Conservation (phyloP, 2,888 invertebrate genomes). For the Sacculina carcini region DNA sequence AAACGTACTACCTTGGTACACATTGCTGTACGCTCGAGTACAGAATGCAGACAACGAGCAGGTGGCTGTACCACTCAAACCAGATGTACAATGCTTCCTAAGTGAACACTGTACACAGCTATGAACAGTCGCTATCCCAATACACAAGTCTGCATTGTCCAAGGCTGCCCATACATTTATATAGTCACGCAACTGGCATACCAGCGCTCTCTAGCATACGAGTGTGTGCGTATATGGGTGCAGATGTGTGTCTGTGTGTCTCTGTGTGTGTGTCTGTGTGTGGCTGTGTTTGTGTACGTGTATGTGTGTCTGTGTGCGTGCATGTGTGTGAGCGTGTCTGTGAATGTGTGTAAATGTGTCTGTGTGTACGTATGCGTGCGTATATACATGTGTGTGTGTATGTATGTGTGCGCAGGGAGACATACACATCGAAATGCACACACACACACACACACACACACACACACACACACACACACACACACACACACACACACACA, state of each 20-base stretch:
- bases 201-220: neutral
- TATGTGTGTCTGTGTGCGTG: too few relatives aligned
- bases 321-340: too few relatives aligned
- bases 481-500: neutral
- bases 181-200: neutral
- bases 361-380: neutral
- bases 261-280: neutral
- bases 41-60: too few relatives aligned
- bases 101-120: too few relatives aligned
- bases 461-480: neutral
- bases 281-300: too few relatives aligned
- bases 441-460: neutral
- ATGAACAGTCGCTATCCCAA: too few relatives aligned
- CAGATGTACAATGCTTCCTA: too few relatives aligned
- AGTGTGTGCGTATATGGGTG: conserved; percentile 2
- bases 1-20: too few relatives aligned
- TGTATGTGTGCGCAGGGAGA: neutral
- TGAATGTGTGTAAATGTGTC: neutral
- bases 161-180: too few relatives aligned
- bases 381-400: neutral
- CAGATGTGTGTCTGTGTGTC: neutral
- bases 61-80: too few relatives aligned
- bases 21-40: too few relatives aligned
- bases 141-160: too few relatives aligned
- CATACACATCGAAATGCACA: neutral